Evolutionary conservation across 2,113 vertebrate species (phyloP), one percentile per base, ranked within the genome.

Genomic region (Pelmatolapia mariae): DNA sequence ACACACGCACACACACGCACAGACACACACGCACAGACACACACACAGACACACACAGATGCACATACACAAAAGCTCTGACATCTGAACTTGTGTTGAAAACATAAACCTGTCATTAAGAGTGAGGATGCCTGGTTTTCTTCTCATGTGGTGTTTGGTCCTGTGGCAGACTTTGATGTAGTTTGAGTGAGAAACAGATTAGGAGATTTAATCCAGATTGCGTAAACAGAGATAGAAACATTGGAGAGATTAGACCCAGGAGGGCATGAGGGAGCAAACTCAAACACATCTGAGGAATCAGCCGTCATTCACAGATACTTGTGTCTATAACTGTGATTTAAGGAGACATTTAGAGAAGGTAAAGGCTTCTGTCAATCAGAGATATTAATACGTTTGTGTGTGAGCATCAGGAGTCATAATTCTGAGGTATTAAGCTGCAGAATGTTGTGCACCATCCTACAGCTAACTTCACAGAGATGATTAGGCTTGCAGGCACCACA

Each of bases 141-240:
- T 76, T 63, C 22, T 73, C 61, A 10, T 83, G 43, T 85, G 76
- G 12, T 66, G 19, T 52, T 18, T 52, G 26, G 36, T 81, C 33
- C 43, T 82, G 12, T 19, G 33, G 6, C 43, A 24, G 36, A 50
- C 57, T 36, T 24, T 71, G 8, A 59, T 86, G 66, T 50, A 8
- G 50, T 88, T 16, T 86, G 2, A 57, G 68, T 5, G 59, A 82
- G 79, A 87, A 93, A 87, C 63, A 91, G 88, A 91, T 88, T 86
- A 91, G 84, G 22, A 33, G 52, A 71, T 84, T 87, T 86, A 91
- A 89, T 84, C 81, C 83, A 63, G 80, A 87, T 8, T 40, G 63
- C 78, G 50, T 89, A 87, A 90, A 92, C 89, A 89, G 33, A 87
- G 59, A 89, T 8, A 11, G 89, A 91, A 86, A 93, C 87, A 91